Percentiles rank a stretch among this genome's conserved stretches.
phyloP scores from a whole-genome alignment of 2,797 vertebrate species.

The Phataginus tricuspis region DNA sequence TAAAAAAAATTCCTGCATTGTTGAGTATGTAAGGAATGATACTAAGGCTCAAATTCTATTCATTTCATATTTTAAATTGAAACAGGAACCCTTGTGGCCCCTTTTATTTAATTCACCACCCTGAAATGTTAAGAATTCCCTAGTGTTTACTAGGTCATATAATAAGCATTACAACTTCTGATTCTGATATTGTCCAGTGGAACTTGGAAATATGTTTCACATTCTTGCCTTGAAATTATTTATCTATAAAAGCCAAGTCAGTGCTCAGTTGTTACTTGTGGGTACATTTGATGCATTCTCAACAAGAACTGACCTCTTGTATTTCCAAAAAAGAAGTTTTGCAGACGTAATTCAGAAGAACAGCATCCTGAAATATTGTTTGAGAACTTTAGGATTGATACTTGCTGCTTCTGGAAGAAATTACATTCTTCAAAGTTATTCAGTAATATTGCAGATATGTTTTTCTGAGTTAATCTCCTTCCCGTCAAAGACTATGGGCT shows the following conservation, averaged over 20 bases:
- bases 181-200: not conserved
- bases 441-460: not conserved
- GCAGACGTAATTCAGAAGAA: not conserved
- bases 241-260: not conserved
- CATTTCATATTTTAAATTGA: constrained; percentile 31
- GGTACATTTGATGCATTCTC: not conserved
- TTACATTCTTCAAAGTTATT: not conserved
- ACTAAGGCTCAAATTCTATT: not conserved
- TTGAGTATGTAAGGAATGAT: not conserved
- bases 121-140: constrained; percentile 35
- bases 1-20: not conserved
- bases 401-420: not conserved
- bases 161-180: not conserved
- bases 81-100: not conserved
- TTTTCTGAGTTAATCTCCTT: constrained; percentile 16
- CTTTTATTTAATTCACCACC: not conserved
- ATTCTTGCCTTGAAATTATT: not conserved
- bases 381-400: not conserved
- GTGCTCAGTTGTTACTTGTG: not conserved
- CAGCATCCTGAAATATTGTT: not conserved
- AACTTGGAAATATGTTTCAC: not conserved
- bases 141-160: not conserved
- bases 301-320: not conserved
- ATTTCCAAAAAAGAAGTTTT: not conserved
- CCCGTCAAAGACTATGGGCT: not conserved